Evolutionary conservation across 2,888 invertebrate species (phyloP).

Genomic region (Neoaliturus tenellus): DNA sequence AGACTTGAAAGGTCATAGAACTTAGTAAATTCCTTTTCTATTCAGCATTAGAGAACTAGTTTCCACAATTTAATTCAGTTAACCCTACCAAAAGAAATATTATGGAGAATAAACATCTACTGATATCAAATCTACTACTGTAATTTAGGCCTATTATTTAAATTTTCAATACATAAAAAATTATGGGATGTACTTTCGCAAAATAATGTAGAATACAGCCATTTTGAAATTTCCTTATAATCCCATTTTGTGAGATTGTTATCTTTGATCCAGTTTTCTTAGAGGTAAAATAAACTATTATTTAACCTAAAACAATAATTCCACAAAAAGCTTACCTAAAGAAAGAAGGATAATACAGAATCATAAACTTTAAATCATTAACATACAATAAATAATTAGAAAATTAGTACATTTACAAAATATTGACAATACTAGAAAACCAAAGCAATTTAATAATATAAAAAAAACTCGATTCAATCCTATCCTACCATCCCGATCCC

Average conservation of each 20-base stretch:
- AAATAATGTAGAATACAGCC: slow-evolving; percentile 43
- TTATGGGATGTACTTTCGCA: background rate
- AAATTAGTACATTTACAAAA: slow-evolving; percentile 15
- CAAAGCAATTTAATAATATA: slow-evolving; percentile 37
- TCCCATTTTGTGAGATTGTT: slow-evolving; percentile 50
- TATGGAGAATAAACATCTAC: background rate
- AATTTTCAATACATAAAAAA: too few species aligned
- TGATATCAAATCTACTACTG: too few species aligned
- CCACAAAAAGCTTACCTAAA: background rate
- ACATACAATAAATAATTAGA: background rate
- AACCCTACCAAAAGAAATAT: background rate
- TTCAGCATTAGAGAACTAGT: slow-evolving; percentile 33
- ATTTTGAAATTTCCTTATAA: slow-evolving; percentile 56
- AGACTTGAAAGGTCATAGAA: slow-evolving; percentile 46
- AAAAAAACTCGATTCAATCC: slow-evolving; percentile 28
- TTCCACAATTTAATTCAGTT: background rate
- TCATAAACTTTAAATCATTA: background rate
- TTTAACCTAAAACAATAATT: background rate
- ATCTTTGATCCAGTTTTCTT: slow-evolving; percentile 55
- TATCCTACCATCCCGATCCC: background rate
- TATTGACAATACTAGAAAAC: slow-evolving; percentile 46
- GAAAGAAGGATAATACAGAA: background rate
- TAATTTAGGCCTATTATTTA: too few species aligned
- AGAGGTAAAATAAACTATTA: slow-evolving; percentile 40
- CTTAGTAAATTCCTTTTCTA: slow-evolving; percentile 34